Base-by-base conservation (phyloP, 1,140 invertebrate genomes). In the Hyles euphorbiae region DNA sequence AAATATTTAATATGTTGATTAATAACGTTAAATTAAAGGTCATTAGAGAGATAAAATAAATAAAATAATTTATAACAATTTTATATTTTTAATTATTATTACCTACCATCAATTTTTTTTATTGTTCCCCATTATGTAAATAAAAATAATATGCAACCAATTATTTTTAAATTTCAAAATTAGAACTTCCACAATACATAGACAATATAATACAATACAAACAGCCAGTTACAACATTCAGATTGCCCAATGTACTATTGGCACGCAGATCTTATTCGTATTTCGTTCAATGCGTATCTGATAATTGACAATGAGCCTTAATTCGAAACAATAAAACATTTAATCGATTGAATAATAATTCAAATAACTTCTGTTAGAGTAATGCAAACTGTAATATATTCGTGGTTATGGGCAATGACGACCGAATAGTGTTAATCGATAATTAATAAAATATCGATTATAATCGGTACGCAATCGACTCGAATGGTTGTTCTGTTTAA, bases 141-240 rank as follows among this genome's bases (percentile, higher is more conserved):
- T 49, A 60, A 55, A 48, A 54, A 12, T n/a, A 49, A 44, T 49
- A 57, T 58, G 57, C 51, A 33, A 58, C 58, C 58, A 56, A 61
- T 63, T 56, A 40, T 40, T 60, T 61, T 56, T 60, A 40, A 59
- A 69, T 72, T 75, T 73, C 70, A 69, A 72, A 75, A 75, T 72
- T 63, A 53, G 66, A 73, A 66, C 70, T 53, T 43, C 65, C 58
- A 60, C 60, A 61, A 58, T 55, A 36, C 65, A 64, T 54, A 69
- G 64, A 73, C 63, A 73, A 70, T 70, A 72, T 63, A 69, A 74
- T 70, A 72, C 66, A 69, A 74, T 74, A 63, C 74, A 69, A 73
- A 71, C 70, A 67, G 60, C 63, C 67, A 53, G 59, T 76, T 76
- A 66, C 74, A 68, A 69, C 57, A 77, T 59, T 11, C 55, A 11